Conservation (phyloP, 2,113 vertebrate genomes). For the Montifringilla adamsi region DNA sequence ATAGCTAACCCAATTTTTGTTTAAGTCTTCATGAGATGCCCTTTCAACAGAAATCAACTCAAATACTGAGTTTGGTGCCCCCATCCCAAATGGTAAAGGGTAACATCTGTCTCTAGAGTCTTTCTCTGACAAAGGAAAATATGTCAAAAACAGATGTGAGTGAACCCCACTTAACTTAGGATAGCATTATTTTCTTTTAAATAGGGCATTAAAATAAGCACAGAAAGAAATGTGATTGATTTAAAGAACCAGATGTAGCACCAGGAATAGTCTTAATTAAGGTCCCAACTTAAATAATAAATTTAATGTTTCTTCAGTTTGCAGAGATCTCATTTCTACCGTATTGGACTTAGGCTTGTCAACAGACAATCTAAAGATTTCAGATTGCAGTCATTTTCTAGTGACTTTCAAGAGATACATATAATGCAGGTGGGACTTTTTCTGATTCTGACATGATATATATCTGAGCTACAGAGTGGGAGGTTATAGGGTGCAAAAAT, state of each 20-base stretch:
- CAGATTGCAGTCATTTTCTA: not conserved
- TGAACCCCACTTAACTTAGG: not conserved
- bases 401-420: not conserved
- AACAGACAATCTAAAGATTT: not conserved
- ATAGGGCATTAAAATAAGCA: not conserved
- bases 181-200: not conserved
- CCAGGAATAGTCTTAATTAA: not conserved
- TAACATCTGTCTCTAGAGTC: not conserved
- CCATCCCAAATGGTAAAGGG: not conserved
- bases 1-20: not conserved
- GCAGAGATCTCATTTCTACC: not conserved
- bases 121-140: not conserved
- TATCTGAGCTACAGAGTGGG: not conserved
- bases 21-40: not conserved
- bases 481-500: not conserved
- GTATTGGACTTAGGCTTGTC: not conserved
- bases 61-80: not conserved
- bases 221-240: not conserved
- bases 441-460: not conserved
- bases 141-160: not conserved
- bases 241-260: not conserved
- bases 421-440: not conserved
- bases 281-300: not conserved
- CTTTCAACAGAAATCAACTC: not conserved
- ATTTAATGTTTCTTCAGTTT: not conserved